Base-by-base conservation (phyloP, 2,113 vertebrate genomes). In the Anarrhichthys ocellatus region DNA sequence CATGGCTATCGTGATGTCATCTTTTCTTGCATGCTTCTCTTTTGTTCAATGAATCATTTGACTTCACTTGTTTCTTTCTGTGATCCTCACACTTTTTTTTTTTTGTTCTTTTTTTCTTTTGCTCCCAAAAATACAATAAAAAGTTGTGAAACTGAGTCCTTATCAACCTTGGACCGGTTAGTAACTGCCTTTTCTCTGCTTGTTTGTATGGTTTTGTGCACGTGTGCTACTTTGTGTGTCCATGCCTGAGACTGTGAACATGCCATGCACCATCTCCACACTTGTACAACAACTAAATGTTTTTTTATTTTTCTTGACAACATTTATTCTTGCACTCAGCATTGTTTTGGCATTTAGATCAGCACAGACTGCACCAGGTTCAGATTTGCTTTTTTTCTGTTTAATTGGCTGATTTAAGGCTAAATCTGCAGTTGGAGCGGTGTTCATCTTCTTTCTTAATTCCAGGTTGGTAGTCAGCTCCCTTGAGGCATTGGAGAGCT, bases 81-180 rank as follows among this genome's bases (percentile, higher is more conserved):
- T 97, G 96, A 96, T 95, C 96, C 96, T 97, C 96, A 96, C 95
- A 93, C 92, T 94, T 50, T 94, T 50, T 50, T 94, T 50, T 64
- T 62, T 94, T 94, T 92, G 92, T 91, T 80, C 92, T 90, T 93
- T 90, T 92, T 96, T 95, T 94, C 94, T 95, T 94, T 95, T 96
- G 94, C 94, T 95, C 93, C 94, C 94, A 91, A 91, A 91, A 89
- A 91, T 88, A 90, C 91, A 92, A 94, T 92, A 93, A 94, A 94
- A 99, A 99, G 98, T 99, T 98, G 97, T 97, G 98, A 99, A 96
- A 98, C 97, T 97, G 98, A 99, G 97, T 98, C 98, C 96, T 96
- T 99, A 97, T 99, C 97, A 94, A 97, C 96, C 95, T 96, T 99
- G 97, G 98, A 99, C 97, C 97, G 98, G 98, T 99, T 97, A 99